These are phyloP conservation scores for Seriola rivoliana DNA, from an alignment of 2,113 vertebrate genomes.

Conservation along the genomic window DNA sequence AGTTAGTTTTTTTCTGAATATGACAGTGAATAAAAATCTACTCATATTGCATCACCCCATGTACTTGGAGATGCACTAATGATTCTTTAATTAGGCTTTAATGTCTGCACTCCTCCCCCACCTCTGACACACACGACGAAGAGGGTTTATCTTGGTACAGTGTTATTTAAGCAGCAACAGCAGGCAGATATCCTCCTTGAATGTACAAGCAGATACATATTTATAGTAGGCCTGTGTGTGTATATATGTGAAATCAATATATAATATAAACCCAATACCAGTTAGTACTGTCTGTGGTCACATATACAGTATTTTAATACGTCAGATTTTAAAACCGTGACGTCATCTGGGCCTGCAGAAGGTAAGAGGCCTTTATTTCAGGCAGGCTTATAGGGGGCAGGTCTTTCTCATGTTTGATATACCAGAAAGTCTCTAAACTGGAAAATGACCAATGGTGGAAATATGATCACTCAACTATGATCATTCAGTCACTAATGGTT, in stretches of 20 bases:
- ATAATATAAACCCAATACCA: no score
- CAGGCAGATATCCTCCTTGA: slow-evolving; percentile 8
- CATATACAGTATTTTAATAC: no score
- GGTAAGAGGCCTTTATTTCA: no score
- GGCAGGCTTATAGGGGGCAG: no score
- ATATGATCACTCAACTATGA: no score
- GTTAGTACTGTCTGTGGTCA: no score
- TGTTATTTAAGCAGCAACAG: slow-evolving; percentile 16
- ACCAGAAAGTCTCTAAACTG: no score
- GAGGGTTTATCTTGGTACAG: not conserved
- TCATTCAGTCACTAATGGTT: no score
- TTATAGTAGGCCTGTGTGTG: not conserved
- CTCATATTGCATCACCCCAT: slow-evolving; percentile 44
- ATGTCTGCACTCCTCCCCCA: slow-evolving; percentile 59
- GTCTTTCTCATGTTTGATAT: no score
- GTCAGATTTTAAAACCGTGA: no score
- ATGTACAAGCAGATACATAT: slow-evolving; percentile 2
- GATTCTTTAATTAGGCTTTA: slow-evolving; percentile 77
- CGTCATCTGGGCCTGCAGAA: no score
- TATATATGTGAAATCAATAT: not conserved
- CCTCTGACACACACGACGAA: slow-evolving; percentile 6
- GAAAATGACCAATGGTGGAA: no score
- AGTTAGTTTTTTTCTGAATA: not conserved
- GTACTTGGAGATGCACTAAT: slow-evolving; percentile 66
- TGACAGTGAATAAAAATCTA: slow-evolving; percentile 39